Evolutionary conservation across 35 echinoderm and acorn worm genomes (phyloP).

Genomic region (Hemicentrotus pulcherrimus): DNA sequence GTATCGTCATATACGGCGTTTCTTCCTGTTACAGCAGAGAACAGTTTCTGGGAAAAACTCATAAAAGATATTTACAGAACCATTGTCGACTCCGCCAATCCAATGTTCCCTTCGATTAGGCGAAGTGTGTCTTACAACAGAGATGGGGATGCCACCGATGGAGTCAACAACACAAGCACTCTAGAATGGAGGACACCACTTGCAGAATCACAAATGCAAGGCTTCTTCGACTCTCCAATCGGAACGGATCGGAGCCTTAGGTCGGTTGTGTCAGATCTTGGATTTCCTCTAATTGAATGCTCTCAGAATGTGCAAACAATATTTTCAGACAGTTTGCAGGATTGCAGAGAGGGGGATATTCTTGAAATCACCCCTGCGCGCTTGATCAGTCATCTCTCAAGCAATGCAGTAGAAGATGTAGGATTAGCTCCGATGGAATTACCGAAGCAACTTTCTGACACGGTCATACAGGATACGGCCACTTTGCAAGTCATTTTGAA

Average conservation of each 20-base stretch:
- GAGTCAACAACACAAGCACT: background rate
- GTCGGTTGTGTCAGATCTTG: background rate
- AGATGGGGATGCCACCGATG: background rate
- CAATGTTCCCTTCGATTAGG: background rate
- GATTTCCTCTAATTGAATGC: constrained; percentile 32
- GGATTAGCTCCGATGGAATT: background rate
- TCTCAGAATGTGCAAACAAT: background rate
- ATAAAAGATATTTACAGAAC: background rate
- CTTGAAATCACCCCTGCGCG: background rate
- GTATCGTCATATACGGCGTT: background rate
- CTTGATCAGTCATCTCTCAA: background rate
- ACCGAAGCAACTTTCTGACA: constrained; percentile 1
- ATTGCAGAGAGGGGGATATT: background rate
- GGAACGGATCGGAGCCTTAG: background rate
- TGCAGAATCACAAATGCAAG: background rate
- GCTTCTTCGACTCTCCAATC: background rate
- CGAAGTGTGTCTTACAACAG: background rate
- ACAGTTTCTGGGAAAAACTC: constrained; percentile 6
- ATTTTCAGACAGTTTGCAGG: background rate
- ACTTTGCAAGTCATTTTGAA: background rate
- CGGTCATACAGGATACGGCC: background rate
- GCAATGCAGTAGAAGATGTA: background rate
- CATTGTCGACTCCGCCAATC: background rate
- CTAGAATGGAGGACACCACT: background rate
- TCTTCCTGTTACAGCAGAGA: background rate